Conservation (phyloP, 2,888 invertebrate genomes). For the Dorcus parallelipipedus region DNA sequence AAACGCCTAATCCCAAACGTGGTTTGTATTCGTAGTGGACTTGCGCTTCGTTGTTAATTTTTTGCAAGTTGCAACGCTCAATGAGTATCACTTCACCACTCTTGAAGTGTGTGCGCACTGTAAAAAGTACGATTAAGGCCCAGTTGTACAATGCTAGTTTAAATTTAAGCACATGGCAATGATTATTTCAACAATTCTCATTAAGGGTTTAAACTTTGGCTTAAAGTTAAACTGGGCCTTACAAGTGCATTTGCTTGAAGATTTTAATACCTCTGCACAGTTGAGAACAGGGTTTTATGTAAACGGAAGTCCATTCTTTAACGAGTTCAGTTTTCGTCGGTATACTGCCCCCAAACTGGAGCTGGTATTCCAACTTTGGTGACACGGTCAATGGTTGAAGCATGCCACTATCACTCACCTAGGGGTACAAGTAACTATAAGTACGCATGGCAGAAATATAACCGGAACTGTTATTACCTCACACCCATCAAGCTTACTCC, state of each 20-base stretch:
- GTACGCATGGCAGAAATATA: background rate
- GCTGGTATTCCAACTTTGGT: constrained; percentile 41
- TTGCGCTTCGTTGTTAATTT: constrained; percentile 36
- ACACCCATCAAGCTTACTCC: constrained; percentile 40
- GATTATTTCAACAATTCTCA: no score
- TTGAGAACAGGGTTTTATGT: constrained; percentile 39
- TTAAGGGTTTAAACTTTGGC: no score
- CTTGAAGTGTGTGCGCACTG: constrained; percentile 32
- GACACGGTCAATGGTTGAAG: constrained; percentile 31
- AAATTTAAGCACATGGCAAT: no score
- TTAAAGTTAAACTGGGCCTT: no score
- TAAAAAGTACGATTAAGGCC: constrained; percentile 5
- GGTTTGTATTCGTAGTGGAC: constrained; percentile 35
- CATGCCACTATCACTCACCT: background rate
- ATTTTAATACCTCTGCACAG: constrained; percentile 37
- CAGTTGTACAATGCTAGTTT: background rate
- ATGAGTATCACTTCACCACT: constrained; percentile 33
- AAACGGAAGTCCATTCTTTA: constrained; percentile 38
- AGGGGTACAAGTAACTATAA: background rate
- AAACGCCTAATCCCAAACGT: constrained; percentile 32
- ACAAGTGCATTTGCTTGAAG: background rate
- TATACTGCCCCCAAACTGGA: constrained; percentile 36
- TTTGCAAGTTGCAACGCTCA: constrained; percentile 37
- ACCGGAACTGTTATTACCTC: constrained; percentile 28
- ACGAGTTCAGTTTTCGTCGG: constrained; percentile 36